Evolutionary conservation across 2,113 vertebrate species (phyloP).

Genomic region (Tangachromis dhanisi): DNA sequence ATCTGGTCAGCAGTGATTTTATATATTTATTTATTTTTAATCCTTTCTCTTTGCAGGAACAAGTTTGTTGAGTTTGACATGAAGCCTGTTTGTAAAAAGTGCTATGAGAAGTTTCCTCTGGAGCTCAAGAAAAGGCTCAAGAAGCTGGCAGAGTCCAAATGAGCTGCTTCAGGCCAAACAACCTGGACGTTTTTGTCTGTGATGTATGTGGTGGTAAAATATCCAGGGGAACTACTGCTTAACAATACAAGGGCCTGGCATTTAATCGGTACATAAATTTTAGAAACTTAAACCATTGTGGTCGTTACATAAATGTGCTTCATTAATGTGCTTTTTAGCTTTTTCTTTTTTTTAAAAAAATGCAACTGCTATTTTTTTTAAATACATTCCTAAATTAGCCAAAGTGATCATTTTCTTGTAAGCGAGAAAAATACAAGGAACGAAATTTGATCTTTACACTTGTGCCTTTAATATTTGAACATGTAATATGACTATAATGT

Average conservation of each 20-base stretch:
- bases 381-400: slow-evolving; percentile 27
- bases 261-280: not conserved
- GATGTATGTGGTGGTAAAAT: not conserved
- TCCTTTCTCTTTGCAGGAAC: slow-evolving; percentile 78
- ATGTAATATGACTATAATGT: not conserved
- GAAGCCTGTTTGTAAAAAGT: slow-evolving; percentile 99
- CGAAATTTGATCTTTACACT: not conserved
- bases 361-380: not conserved
- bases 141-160: slow-evolving; percentile 96
- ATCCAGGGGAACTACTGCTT: not conserved
- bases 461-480: slow-evolving; percentile 32
- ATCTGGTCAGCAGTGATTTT: not conserved
- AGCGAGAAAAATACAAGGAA: not conserved
- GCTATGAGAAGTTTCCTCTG: slow-evolving; percentile 97
- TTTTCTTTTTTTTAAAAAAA: accelerated
- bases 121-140: slow-evolving; percentile 98
- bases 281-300: not conserved
- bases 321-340: not conserved
- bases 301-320: not conserved
- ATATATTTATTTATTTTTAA: not conserved
- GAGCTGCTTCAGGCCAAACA: slow-evolving; percentile 29
- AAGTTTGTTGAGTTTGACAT: slow-evolving; percentile 99
- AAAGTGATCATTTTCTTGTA: not conserved
- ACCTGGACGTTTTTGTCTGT: not conserved
- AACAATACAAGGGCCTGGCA: not conserved